Base-by-base conservation (phyloP, 2,888 invertebrate genomes). In the Spodoptera exigua region DNA sequence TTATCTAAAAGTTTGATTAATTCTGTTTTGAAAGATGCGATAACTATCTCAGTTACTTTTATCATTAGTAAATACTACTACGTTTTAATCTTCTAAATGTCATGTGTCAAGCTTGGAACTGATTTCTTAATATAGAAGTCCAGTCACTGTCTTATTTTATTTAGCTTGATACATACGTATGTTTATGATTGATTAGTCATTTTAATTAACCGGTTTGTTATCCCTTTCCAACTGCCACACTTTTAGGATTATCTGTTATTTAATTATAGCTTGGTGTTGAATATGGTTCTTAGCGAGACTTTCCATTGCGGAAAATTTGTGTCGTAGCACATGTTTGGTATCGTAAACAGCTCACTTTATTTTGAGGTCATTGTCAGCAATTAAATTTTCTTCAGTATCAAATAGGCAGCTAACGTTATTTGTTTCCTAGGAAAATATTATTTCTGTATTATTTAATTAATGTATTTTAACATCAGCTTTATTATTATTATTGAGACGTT, bases 311-410 rank as follows among this genome's bases (percentile, higher is more conserved):
- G 82, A 84, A 84, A 82, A 80, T 82, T 80, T 84, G 76, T 82
- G 58, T 61, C 61, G 45, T 52, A 66, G 69, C 79, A 76, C 72
- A 66, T 80, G 73, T 55, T 71, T 73, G 40, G 52, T 80, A 81
- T 78, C 78, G 75, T 80, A 73, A 76, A 78, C 72, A 72, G 67
- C 69, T n/a, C n/a, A n/a, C 59, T 76, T 82, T 82, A 71, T 61
- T 80, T 79, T 81, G 79, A 83, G 79, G 82, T 73, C 83, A 83
- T 74, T 66, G 72, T 79, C 78, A 80, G 79, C 77, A 78, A 64
- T 76, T 69, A 73, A 73, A 77, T 72, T 71, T 77, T 61, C 62
- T 62, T 77, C 60, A 63, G 48, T 74, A 63, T 68, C 51, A 58
- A 60, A 68, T 47, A 21, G 21, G 46, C 52, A 73, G 80, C 82